Evolutionary conservation across 1,140 invertebrate species (phyloP).

Genomic region (Monomorium pharaonis): DNA sequence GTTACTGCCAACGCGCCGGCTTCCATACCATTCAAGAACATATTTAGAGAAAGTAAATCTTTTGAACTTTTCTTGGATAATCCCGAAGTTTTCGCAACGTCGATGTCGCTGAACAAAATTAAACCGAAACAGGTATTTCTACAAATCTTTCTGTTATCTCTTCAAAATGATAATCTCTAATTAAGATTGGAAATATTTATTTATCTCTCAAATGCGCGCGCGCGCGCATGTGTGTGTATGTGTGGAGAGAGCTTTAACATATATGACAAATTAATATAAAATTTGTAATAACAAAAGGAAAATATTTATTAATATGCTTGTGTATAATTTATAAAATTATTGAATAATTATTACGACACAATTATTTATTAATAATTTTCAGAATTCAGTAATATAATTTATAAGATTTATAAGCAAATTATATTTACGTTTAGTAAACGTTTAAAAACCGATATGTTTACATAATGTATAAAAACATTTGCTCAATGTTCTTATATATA

Average conservation of each 20-base stretch:
- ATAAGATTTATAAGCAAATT: too few species aligned
- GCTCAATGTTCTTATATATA: too few species aligned
- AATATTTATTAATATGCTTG: neutral
- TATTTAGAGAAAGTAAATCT: conserved; percentile 64
- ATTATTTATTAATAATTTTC: neutral
- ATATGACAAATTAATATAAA: neutral
- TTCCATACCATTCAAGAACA: conserved; percentile 71
- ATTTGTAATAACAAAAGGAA: neutral
- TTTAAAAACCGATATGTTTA: neutral
- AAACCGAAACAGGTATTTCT: conserved; percentile 65
- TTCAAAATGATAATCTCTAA: neutral
- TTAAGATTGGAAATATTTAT: neutral
- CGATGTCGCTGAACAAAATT: conserved; percentile 19
- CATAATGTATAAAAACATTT: neutral
- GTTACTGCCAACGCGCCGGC: conserved; percentile 22
- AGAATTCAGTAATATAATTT: too few species aligned
- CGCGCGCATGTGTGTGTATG: too few species aligned
- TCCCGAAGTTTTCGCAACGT: conserved; percentile 48
- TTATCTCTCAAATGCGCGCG: neutral
- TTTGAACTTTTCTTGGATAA: conserved; percentile 68
- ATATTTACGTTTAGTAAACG: too few species aligned
- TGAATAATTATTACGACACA: too few species aligned
- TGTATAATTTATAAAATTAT: neutral
- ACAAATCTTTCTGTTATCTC: neutral
- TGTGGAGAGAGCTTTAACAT: neutral